Evolutionary conservation across 2,888 invertebrate species (phyloP).

Genomic region (Stratiomys singularior): DNA sequence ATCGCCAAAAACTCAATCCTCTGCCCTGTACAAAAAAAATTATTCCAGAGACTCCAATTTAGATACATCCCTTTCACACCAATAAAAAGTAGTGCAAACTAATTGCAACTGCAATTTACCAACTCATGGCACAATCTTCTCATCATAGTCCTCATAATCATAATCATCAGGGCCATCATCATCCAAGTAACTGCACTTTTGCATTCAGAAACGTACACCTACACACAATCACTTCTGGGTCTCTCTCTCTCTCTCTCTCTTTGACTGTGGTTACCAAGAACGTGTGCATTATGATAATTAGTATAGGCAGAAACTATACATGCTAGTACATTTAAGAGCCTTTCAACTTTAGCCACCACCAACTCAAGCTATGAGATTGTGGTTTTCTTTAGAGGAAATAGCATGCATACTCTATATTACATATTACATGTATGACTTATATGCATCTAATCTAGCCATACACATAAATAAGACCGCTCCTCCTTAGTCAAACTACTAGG

Average conservation of each 20-base stretch:
- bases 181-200: constrained; percentile 10
- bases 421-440: no score
- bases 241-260: no score
- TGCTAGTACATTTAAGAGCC: constrained; percentile 19
- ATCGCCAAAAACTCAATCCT: no score
- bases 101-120: constrained; percentile 45
- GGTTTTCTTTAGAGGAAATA: constrained; percentile 26
- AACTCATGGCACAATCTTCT: neutral
- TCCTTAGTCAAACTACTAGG: no score
- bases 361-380: constrained; percentile 28
- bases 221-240: neutral
- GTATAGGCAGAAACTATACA: constrained; percentile 12
- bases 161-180: neutral
- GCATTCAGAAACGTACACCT: neutral
- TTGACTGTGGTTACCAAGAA: neutral
- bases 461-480: no score
- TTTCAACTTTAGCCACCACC: neutral
- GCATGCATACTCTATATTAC: neutral
- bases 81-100: constrained; percentile 12
- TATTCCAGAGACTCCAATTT: no score
- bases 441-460: no score
- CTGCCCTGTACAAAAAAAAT: no score
- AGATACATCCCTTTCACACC: no score
- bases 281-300: constrained; percentile 45
- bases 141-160: neutral